Evolutionary conservation across 2,113 vertebrate genomes (phyloP).

Genomic region (Hiodon tergisus): DNA sequence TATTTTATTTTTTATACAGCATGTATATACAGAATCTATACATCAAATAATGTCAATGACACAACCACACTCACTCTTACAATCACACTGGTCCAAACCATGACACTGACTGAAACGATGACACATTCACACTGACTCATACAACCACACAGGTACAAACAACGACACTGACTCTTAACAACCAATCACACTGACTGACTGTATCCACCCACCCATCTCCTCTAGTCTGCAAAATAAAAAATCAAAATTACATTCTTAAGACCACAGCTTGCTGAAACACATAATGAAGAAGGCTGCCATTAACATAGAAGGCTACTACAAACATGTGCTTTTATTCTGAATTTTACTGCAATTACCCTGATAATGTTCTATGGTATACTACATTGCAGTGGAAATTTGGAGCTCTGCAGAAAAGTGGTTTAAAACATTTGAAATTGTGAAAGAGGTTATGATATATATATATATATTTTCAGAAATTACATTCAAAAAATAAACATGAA

Average conservation of each 20-base stretch:
- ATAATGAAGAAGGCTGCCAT: constrained; percentile 39
- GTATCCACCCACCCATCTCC: too few species aligned
- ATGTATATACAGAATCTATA: constrained; percentile 76
- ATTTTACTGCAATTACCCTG: constrained; percentile 44
- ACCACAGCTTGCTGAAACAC: constrained; percentile 26
- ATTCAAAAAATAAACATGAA: background rate
- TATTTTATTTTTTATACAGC: constrained; percentile 60
- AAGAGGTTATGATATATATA: background rate
- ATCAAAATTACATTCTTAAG: too few species aligned
- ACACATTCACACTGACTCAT: constrained; percentile 48
- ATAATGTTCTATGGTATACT: constrained; percentile 37
- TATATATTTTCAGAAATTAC: too few species aligned
- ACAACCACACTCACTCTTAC: too few species aligned
- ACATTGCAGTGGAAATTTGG: constrained; percentile 35
- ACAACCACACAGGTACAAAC: too few species aligned
- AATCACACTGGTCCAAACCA: too few species aligned
- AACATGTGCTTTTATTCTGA: constrained; percentile 53
- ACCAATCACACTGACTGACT: too few species aligned
- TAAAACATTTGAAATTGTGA: background rate
- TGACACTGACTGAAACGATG: too few species aligned
- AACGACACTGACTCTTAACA: too few species aligned
- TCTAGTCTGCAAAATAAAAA: too few species aligned
- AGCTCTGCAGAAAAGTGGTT: constrained; percentile 34
- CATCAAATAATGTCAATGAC: constrained; percentile 44
- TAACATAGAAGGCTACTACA: constrained; percentile 51